A percentile compares a stretch with the other conserved stretches of the same genome.
Evolutionary conservation across 2,797 vertebrate genomes (phyloP).

Genomic region (Pipistrellus nathusii): DNA sequence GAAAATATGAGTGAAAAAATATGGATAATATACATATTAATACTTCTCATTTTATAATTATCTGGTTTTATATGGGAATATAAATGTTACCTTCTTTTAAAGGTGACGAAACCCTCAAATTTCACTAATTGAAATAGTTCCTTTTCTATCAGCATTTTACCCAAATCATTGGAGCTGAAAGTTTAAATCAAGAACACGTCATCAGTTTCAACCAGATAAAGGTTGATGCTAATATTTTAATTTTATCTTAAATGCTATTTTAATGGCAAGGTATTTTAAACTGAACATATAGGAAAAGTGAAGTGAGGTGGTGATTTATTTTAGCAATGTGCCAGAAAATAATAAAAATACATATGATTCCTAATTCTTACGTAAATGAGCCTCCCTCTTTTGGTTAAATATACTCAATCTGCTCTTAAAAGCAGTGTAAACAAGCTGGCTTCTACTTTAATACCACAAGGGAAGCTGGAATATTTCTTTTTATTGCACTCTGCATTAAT

Average conservation of each 20-base stretch:
- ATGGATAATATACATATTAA: not conserved
- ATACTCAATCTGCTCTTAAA: conserved; percentile 12
- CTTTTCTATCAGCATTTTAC: not conserved
- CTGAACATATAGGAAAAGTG: not conserved
- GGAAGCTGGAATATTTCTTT: conserved; percentile 23
- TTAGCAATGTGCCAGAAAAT: conserved; percentile 6
- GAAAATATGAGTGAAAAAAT: conserved; percentile 13
- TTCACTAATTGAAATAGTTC: not conserved
- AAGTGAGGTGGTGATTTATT: not conserved
- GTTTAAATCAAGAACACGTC: not conserved
- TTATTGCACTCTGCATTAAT: not conserved
- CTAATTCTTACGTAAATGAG: conserved; percentile 23
- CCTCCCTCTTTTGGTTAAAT: not conserved
- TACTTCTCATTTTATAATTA: not conserved
- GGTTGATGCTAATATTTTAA: not conserved
- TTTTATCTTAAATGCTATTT: conserved; percentile 24
- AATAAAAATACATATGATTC: not conserved
- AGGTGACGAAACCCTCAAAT: not conserved
- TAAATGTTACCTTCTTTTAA: not conserved
- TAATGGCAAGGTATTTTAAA: conserved; percentile 25
- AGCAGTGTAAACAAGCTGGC: not conserved
- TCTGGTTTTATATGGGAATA: not conserved
- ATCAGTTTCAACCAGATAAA: not conserved
- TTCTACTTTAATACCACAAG: not conserved
- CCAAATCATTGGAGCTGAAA: not conserved